Base-by-base conservation (phyloP, 2,888 invertebrate species). In the Idaea aversata region DNA sequence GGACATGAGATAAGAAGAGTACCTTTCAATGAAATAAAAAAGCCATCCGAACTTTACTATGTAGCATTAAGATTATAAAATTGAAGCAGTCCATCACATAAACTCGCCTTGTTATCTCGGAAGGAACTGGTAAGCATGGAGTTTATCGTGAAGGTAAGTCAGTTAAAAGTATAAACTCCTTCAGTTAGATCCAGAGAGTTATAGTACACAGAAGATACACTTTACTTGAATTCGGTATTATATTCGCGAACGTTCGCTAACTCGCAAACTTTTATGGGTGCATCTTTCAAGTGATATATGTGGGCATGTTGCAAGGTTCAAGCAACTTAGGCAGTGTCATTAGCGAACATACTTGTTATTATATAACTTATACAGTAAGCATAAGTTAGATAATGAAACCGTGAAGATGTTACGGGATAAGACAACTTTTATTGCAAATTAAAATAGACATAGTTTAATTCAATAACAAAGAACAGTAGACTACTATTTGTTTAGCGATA, bases 1-100 rank as follows among this genome's bases (percentile, higher is more conserved):
- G 47, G 47, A 47, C 47, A 47, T 47, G 47, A 47, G 47, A 47
- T 47, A 47, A 47, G 47, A 47, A 47, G 47, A 47, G 47, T 47
- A 47, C 47, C 10, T 47, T 47, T 10, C 6, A 47, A 47, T 6
- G 13, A 47, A 47, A 47, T 47, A 47, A 47, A 47, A 47, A 47
- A 47, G 47, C 47, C 47, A 10, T 47, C 10, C 10, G 3, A 47
- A 47, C 47, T 47, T 47, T 47, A 47, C 47, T 47, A 47, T 47
- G 47, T 47, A 47, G 47, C 47, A 10, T 47, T 47, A 47, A 47
- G 47, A 10, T 47, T 47, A 47, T 47, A 47, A 47, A 47, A 5
- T 47, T 47, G 4, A 7, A 47, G 47, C 47, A 47, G 47, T 47
- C 47, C 47, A 13, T 47, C 47, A 47, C 47, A 47, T 47, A 47